A percentile compares a stretch with the other conserved stretches of the same genome.
These are phyloP conservation scores for Kryptopterus vitreolus DNA, from an alignment of 2,797 vertebrate species.

Conservation along the genomic window DNA sequence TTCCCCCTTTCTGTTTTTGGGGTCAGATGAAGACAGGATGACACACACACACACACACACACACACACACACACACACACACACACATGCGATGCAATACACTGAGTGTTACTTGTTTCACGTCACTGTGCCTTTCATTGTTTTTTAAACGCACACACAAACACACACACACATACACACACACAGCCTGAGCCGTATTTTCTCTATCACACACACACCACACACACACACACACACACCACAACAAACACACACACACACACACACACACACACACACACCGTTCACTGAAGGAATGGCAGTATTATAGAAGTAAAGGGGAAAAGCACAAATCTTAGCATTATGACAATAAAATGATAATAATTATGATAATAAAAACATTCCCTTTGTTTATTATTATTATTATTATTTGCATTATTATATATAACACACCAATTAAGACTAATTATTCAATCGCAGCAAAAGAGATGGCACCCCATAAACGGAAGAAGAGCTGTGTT, in stretches of 20 bases:
- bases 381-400: neutral
- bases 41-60: neutral
- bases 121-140: constrained; percentile 47
- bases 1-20: neutral
- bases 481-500: neutral
- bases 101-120: neutral
- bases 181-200: constrained; percentile 40
- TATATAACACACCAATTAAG: neutral
- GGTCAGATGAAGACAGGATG: neutral
- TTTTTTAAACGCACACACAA: constrained; percentile 12
- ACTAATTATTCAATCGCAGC: neutral
- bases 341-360: too few relatives aligned
- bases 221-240: constrained; percentile 15
- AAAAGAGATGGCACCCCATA: neutral
- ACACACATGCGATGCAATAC: neutral
- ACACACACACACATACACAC: too few relatives aligned
- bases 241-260: constrained; percentile 19
- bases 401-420: too few relatives aligned
- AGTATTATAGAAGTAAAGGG: constrained; percentile 29
- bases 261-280: constrained; percentile 21
- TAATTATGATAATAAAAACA: neutral
- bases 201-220: constrained; percentile 8
- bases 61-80: neutral
- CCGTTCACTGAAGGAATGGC: constrained; percentile 25
- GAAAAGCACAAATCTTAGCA: neutral